phyloP scores from a whole-genome alignment of 2,113 vertebrate genomes.

The Sceloporus tristichus region DNA sequence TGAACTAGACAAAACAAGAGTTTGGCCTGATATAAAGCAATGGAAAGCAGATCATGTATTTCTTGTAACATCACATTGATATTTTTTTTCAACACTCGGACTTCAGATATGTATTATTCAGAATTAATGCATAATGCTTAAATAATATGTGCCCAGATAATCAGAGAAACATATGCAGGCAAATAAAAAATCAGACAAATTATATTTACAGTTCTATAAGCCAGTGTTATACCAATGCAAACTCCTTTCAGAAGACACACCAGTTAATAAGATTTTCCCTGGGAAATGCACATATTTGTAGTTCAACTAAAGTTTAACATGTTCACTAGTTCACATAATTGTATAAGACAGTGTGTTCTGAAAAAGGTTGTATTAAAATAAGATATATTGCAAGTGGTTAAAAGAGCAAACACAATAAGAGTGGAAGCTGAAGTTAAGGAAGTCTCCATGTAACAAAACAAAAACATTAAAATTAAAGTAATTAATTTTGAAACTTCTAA shows the following conservation, averaged over 20 bases:
- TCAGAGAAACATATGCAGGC: no score
- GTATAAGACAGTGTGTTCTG: neutral
- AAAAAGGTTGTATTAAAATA: neutral
- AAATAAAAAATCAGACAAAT: no score
- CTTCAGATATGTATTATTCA: constrained; percentile 72
- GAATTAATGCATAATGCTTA: constrained; percentile 1
- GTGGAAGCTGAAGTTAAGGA: neutral
- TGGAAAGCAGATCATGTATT: constrained; percentile 74
- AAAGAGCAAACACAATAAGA: neutral
- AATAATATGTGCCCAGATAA: no score
- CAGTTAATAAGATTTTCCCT: neutral
- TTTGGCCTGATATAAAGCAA: no score
- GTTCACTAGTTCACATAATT: neutral
- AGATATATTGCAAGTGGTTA: neutral
- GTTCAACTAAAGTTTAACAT: neutral
- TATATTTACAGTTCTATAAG: no score
- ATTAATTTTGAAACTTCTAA: constrained; percentile 23
- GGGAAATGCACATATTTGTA: neutral
- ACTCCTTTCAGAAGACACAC: neutral
- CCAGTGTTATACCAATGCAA: neutral
- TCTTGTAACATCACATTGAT: constrained; percentile 74
- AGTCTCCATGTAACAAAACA: constrained; percentile 11
- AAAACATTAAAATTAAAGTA: constrained; percentile 28
- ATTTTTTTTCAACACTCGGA: constrained; percentile 71
- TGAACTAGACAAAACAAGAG: no score